Conservation (phyloP, 2,888 invertebrate genomes). For the Linnaemya vulpina region DNA sequence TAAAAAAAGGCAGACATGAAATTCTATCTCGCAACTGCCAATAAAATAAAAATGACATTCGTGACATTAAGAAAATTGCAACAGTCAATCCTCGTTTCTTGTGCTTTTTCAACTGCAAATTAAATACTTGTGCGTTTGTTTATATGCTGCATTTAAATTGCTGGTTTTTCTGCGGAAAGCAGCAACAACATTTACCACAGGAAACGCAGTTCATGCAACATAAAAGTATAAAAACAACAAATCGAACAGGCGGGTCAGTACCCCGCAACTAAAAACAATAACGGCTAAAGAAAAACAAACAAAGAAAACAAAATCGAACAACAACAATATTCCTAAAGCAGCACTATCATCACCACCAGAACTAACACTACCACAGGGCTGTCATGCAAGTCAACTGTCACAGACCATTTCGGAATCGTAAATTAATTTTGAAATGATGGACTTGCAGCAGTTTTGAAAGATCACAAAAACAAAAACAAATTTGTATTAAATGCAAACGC, state of each 20-base stretch:
- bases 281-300: background rate
- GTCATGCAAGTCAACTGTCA: conserved; percentile 43
- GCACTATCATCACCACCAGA: conserved; percentile 9
- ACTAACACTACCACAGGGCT: conserved; percentile 9
- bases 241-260: conserved; percentile 30
- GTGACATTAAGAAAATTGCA: conserved; percentile 11
- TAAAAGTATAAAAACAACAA: conserved; percentile 20
- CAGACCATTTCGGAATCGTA: conserved; percentile 49
- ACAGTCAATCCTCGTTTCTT: conserved; percentile 1
- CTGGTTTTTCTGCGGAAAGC: conserved; percentile 36
- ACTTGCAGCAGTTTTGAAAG: conserved; percentile 43
- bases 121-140: conserved; percentile 20
- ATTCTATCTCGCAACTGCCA: conserved; percentile 47
- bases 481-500: too few relatives aligned
- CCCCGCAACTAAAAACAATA: background rate
- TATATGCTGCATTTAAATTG: conserved; percentile 38
- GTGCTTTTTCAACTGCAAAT: conserved; percentile 20
- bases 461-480: background rate
- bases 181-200: conserved; percentile 41
- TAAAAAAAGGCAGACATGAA: conserved; percentile 24
- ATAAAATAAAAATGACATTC: conserved; percentile 53
- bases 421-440: conserved; percentile 44
- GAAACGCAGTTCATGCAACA: conserved; percentile 34
- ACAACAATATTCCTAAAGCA: background rate
- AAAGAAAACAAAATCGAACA: background rate